Base-by-base conservation (phyloP, 2,113 vertebrate genomes). In the Vulpes ferrilata region DNA sequence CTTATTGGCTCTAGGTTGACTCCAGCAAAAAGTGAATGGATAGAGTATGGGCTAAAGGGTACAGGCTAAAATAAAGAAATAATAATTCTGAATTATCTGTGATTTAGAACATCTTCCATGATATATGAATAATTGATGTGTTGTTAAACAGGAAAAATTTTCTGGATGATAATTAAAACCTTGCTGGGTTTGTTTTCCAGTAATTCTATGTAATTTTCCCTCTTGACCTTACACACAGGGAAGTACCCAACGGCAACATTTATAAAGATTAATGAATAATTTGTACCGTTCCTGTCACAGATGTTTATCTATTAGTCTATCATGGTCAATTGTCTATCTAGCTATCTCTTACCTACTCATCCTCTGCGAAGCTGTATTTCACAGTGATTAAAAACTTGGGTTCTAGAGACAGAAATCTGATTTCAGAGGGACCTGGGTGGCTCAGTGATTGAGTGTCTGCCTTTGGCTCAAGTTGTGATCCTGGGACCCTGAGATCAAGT, bases 251-350 rank as follows among this genome's bases (percentile, higher is more conserved):
- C 80, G 15, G 48, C 9, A 97, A 76, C 5, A 71, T 0, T 71
- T 64, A 88, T 57, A 92, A 88, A 85, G 13, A 95, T n/a, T 60
- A 94, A 69, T 73, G 88, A 83, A 73, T n/a, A 83, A 93, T 78
- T 59, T 81, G 2, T 76, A 82, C 43, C 8, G 64, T 93, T 90
- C 53, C 71, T 55, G 60, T 65, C 32, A 80, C n/a, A 71, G 12
- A 16, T 53, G 95, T 67, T 32, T 48, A 65, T 25, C 59, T 90
- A 87, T 43, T 76, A 57, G 60, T 91, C 38, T 90, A 79, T 81
- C 32, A 95, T 2, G 60, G n/a, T 90, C 48, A 88, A 43, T 79
- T 64, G 59, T 15, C 55, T 69, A 11, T 6, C 13, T 15, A 25
- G n/a, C 15, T 43, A 69, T 62, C 4, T 35, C 12, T 22, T 27